Conservation (phyloP, 2,888 invertebrate genomes). For the Gnatocerus cornutus region DNA sequence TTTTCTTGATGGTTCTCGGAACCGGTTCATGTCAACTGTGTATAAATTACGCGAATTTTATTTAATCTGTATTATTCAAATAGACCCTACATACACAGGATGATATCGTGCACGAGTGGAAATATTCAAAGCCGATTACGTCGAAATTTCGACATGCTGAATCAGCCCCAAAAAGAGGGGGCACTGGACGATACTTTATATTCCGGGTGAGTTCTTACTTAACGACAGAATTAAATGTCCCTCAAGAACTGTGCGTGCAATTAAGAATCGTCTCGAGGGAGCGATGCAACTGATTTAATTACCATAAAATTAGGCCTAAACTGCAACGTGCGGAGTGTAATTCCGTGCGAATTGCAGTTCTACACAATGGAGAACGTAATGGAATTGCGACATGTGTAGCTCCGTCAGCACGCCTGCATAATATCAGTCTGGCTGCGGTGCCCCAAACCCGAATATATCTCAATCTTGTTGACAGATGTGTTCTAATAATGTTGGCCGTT, state of each 20-base stretch:
- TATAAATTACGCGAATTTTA: slow-evolving; percentile 36
- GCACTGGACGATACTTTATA: slow-evolving; percentile 43
- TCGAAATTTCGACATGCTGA: slow-evolving; percentile 49
- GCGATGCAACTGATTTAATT: slow-evolving; percentile 59
- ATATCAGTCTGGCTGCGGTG: slow-evolving; percentile 39
- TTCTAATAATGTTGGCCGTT: slow-evolving; percentile 51
- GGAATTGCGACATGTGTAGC: slow-evolving; percentile 46
- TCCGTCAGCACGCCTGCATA: slow-evolving; percentile 34
- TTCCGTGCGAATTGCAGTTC: slow-evolving; percentile 40
- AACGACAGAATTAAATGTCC: slow-evolving; percentile 56
- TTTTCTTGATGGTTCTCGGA: slow-evolving; percentile 14
- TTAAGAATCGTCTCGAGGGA: slow-evolving; percentile 54
- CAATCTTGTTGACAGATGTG: slow-evolving; percentile 52
- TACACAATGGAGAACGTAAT: slow-evolving; percentile 28
- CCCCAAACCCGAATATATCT: slow-evolving; percentile 49
- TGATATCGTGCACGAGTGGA: slow-evolving; percentile 52
- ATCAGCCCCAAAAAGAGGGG: slow-evolving; percentile 45
- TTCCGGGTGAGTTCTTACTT: slow-evolving; percentile 47
- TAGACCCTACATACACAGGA: slow-evolving; percentile 25
- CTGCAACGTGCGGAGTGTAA: slow-evolving; percentile 23
- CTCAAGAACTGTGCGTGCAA: slow-evolving; percentile 56
- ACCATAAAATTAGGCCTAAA: slow-evolving; percentile 57
- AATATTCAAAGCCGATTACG: slow-evolving; percentile 56
- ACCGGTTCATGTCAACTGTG: slow-evolving; percentile 34
- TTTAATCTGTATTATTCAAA: slow-evolving; percentile 47